Evolutionary conservation across 1,140 invertebrate genomes (phyloP).

Genomic region (Temnothorax longispinosus): DNA sequence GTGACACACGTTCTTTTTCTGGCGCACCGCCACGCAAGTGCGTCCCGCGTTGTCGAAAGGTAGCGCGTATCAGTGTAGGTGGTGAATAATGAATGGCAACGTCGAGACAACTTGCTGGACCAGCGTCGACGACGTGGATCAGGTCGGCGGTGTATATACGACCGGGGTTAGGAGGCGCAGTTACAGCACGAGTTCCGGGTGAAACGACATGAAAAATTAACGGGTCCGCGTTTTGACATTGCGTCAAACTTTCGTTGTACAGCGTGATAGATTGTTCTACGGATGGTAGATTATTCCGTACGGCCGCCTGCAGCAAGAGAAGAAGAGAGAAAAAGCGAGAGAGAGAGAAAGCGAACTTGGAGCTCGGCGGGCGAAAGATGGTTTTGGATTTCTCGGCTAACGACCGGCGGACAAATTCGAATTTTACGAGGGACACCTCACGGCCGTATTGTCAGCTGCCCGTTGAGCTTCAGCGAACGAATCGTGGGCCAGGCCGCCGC

Average conservation of each 20-base stretch:
- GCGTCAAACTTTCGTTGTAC: constrained; percentile 79
- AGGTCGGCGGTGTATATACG: constrained; percentile 56
- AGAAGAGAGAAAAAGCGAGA: constrained; percentile 6
- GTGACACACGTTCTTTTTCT: constrained; percentile 15
- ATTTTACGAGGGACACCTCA: constrained; percentile 70
- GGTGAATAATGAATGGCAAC: constrained; percentile 81
- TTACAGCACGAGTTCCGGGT: constrained; percentile 69
- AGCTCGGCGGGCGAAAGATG: constrained; percentile 38
- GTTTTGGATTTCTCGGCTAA: constrained; percentile 69
- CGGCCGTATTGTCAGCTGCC: constrained; percentile 38
- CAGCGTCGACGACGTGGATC: constrained; percentile 66
- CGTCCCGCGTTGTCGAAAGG: constrained; percentile 67
- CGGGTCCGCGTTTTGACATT: constrained; percentile 76
- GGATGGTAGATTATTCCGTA: constrained; percentile 66
- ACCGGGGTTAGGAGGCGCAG: constrained; percentile 40
- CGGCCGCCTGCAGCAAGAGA: constrained; percentile 7
- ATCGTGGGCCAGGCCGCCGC: neutral
- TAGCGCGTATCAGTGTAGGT: constrained; percentile 73
- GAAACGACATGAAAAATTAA: constrained; percentile 81
- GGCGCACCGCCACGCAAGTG: constrained; percentile 49
- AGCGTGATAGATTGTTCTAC: constrained; percentile 76
- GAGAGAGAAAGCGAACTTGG: neutral
- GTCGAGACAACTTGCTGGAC: constrained; percentile 77
- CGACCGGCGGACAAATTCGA: constrained; percentile 68
- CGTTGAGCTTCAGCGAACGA: constrained; percentile 38